phyloP scores from a whole-genome alignment of 2,888 invertebrate species.

The Eupithecia inturbata region DNA sequence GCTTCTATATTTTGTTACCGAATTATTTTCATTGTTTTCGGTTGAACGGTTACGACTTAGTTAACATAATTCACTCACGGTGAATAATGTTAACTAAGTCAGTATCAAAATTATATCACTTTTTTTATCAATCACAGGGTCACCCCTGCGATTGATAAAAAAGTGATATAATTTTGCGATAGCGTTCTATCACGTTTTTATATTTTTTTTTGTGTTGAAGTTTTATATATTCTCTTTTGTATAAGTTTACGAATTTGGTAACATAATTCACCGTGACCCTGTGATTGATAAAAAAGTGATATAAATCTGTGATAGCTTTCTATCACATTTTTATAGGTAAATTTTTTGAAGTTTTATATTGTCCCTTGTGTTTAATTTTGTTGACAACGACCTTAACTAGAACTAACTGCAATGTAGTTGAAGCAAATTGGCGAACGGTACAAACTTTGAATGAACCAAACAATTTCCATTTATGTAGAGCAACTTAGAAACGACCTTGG shows the following conservation, averaged over 20 bases:
- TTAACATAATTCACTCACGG: no score
- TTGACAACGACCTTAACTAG: not conserved
- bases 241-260: no score
- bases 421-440: conserved; percentile 11
- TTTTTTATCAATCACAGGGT: no score
- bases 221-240: no score
- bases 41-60: not conserved
- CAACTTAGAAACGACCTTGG: conserved; percentile 5
- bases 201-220: no score
- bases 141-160: no score
- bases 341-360: no score
- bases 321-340: no score
- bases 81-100: no score
- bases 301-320: not conserved
- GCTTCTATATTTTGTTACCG: not conserved
- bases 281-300: not conserved
- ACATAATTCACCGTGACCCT: not conserved
- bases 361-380: not conserved
- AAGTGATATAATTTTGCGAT: no score
- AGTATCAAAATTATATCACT: no score
- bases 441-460: conserved; percentile 11
- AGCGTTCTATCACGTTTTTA: no score
- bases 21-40: not conserved
- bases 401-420: not conserved
- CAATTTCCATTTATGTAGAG: conserved; percentile 5